Evolutionary conservation across 2,113 vertebrate species (phyloP).

Genomic region (Tragelaphus scriptus): DNA sequence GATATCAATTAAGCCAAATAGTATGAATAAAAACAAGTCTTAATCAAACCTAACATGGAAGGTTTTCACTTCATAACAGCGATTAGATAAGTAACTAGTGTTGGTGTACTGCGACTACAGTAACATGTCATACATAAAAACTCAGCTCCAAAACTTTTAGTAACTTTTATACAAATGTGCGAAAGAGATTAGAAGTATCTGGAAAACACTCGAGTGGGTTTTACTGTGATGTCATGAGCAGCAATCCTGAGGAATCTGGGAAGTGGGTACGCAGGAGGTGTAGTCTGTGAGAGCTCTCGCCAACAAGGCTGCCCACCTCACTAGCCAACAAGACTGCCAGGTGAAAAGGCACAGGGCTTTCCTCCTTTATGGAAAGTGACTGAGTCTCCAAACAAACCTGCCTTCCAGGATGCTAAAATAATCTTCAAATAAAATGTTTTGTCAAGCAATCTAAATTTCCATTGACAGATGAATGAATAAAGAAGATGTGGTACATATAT

Average conservation of each 20-base stretch:
- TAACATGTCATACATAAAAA: background rate
- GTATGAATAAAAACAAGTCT: background rate
- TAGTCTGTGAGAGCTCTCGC: too few relatives aligned
- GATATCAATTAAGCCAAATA: background rate
- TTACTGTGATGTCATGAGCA: background rate
- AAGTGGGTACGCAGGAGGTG: rapidly evolving
- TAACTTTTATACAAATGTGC: background rate
- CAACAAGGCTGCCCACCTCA: background rate
- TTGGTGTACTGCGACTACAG: background rate
- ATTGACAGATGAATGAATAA: background rate
- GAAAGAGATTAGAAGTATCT: background rate
- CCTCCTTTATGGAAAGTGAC: background rate
- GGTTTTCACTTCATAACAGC: background rate
- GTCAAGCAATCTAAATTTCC: background rate
- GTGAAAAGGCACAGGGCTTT: background rate
- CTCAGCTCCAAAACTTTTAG: background rate
- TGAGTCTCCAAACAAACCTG: background rate
- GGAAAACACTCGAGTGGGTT: background rate
- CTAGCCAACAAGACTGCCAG: background rate
- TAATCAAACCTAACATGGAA: background rate
- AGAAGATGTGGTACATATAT: background rate
- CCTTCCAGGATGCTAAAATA: background rate
- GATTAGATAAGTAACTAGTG: background rate
- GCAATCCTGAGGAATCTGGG: background rate
- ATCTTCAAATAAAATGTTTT: background rate